Base-by-base conservation (phyloP, 2,888 invertebrate species). In the Odontocerum albicorne region DNA sequence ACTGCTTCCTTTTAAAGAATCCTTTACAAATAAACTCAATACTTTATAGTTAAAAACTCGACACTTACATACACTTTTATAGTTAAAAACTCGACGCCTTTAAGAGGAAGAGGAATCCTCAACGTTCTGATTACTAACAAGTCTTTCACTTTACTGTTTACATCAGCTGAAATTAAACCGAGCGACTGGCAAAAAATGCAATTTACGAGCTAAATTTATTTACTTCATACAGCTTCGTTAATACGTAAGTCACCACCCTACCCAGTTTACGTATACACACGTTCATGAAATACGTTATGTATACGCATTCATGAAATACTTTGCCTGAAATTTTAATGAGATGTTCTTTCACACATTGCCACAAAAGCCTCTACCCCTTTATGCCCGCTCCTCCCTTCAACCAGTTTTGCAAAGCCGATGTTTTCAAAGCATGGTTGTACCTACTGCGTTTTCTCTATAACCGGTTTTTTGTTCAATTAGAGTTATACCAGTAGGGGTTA, bases 281-380 rank as follows among this genome's bases (percentile, higher is more conserved):
- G n/a, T 31, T 54, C n/a, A 19, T 15, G 43, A 43, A 20, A 49
- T 49, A 47, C 21, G 43, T 40, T 20, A 43, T 33, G 20, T 12
- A 45, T 35, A 45, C 20, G 33, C 20, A 36, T 46, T 46, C 46
- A 22, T 20, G 20, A 22, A 49, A 55, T 55, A 22, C 49, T 55
- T 55, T 55, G 38, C 16, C 20, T 42, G 45, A 51, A 57, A 57
- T 56, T 57, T 57, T 57, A 57, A 57, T 57, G 56, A 57, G 52
- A 42, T 57, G 47, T 57, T 42, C 52, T 52, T 52, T 52, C 51
- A 57, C 47, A 51, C 47, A 55, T 55, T 21, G 43, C 44, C 55
- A 38, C 55, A 55, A 55, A 44, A 49, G 49, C 42, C 35, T 49
- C 32, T 38, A 4, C 7, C 16, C 31, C 36, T 38, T n/a, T 22